phyloP scores from a whole-genome alignment of 2,888 invertebrate species.

The Tiliacea aurago region DNA sequence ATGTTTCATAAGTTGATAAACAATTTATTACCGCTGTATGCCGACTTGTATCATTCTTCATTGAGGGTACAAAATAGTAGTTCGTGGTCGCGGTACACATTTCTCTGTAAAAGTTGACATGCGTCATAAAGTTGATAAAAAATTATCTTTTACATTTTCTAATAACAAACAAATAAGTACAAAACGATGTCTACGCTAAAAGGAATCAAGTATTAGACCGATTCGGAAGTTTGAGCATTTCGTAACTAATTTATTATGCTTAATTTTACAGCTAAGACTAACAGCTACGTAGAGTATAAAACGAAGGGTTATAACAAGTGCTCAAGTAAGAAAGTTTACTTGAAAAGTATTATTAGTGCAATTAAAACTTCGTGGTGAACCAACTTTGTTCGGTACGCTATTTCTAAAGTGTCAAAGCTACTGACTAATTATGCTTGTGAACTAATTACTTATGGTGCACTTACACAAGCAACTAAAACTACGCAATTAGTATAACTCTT shows the following conservation, averaged over 20 bases:
- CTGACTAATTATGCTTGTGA: slow-evolving; percentile 44
- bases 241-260: slow-evolving; percentile 66
- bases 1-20: not conserved
- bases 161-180: slow-evolving; percentile 65
- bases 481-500: not conserved
- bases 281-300: slow-evolving; percentile 34
- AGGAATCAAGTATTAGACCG: slow-evolving; percentile 75
- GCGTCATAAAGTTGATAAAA: slow-evolving; percentile 19
- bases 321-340: slow-evolving; percentile 15
- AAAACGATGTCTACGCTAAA: slow-evolving; percentile 66
- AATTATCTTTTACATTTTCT: slow-evolving; percentile 13
- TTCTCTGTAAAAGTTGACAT: slow-evolving; percentile 18
- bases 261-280: slow-evolving; percentile 53
- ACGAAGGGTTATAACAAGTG: slow-evolving; percentile 25
- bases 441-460: slow-evolving; percentile 12
- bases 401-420: slow-evolving; percentile 38
- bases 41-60: slow-evolving; percentile 15
- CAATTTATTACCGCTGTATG: slow-evolving; percentile 3
- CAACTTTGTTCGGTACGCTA: slow-evolving; percentile 28
- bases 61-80: slow-evolving; percentile 1
- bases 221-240: slow-evolving; percentile 75
- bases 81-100: slow-evolving; percentile 9
- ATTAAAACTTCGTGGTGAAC: slow-evolving; percentile 30
- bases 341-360: slow-evolving; percentile 28
- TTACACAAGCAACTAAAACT: not conserved